These are phyloP conservation scores for Gobius niger DNA, from an alignment of 2,113 vertebrate genomes.

Conservation along the genomic window DNA sequence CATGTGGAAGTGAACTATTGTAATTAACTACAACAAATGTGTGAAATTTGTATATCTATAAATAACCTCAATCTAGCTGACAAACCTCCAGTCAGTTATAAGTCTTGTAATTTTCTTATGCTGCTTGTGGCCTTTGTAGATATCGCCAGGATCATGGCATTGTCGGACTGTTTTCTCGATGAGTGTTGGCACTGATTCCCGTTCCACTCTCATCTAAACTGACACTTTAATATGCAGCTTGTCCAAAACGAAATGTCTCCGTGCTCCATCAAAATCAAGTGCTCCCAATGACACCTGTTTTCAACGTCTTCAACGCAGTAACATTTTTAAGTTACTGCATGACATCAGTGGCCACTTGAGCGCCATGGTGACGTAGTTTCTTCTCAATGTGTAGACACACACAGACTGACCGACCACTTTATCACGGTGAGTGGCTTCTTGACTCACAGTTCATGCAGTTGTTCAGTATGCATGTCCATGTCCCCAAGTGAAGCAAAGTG, in stretches of 20 bases:
- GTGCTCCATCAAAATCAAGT: slow-evolving; percentile 9
- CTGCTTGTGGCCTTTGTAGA: background rate
- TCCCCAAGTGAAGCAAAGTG: slow-evolving; percentile 14
- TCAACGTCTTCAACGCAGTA: background rate
- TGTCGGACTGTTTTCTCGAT: slow-evolving; percentile 35
- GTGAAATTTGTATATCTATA: background rate
- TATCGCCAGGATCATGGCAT: background rate
- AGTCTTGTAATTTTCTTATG: background rate
- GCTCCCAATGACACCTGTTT: slow-evolving; percentile 7
- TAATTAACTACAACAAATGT: background rate
- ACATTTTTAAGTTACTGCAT: background rate
- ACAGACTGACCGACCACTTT: background rate
- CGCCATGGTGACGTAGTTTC: slow-evolving; percentile 12
- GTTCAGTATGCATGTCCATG: slow-evolving; percentile 39
- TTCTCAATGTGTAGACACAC: background rate
- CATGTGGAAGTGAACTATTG: background rate
- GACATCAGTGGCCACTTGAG: slow-evolving; percentile 11
- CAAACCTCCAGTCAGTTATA: background rate
- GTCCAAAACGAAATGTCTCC: background rate
- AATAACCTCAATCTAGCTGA: background rate
- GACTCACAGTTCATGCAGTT: slow-evolving; percentile 38
- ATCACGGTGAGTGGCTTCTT: slow-evolving; percentile 37
- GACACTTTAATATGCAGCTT: slow-evolving; percentile 35
- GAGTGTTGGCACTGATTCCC: slow-evolving; percentile 26
- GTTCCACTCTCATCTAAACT: slow-evolving; percentile 33